Evolutionary conservation across 1,140 invertebrate genomes (phyloP).

Genomic region (Papilio helenus): DNA sequence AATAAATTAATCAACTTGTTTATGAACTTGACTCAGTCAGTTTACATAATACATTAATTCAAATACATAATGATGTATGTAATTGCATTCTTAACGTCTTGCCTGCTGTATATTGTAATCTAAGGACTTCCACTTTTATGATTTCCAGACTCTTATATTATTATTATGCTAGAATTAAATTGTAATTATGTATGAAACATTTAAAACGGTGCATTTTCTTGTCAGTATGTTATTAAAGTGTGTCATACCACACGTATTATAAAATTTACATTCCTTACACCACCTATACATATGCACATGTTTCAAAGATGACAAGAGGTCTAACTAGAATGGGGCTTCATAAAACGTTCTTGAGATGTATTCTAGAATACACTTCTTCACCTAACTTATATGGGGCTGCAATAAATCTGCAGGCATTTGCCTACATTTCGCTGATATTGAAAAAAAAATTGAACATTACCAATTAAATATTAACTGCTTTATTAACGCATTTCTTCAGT

Average conservation of each 20-base stretch:
- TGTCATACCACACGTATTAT: too few relatives aligned
- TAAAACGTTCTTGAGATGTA: too few relatives aligned
- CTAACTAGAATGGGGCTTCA: too few relatives aligned
- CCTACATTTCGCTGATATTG: background rate
- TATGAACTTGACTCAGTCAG: background rate
- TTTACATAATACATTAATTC: background rate
- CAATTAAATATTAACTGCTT: background rate
- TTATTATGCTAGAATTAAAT: background rate
- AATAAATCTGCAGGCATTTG: background rate
- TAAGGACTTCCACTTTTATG: slow-evolving; percentile 23
- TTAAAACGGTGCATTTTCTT: background rate
- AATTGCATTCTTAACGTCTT: background rate
- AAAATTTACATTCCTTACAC: too few relatives aligned
- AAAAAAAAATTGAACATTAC: background rate
- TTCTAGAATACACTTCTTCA: too few relatives aligned
- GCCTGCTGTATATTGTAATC: background rate
- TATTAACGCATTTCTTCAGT: slow-evolving; percentile 3
- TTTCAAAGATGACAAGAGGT: too few relatives aligned
- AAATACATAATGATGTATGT: slow-evolving; percentile 14
- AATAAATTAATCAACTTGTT: background rate
- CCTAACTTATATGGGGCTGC: too few relatives aligned
- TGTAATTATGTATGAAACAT: background rate
- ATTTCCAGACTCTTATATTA: background rate
- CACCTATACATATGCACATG: too few relatives aligned
- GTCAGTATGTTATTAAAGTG: background rate